A percentile compares a stretch with the other conserved stretches of the same genome.
phyloP scores from a whole-genome alignment of 2,797 vertebrate species.

The Propithecus deckenii region DNA sequence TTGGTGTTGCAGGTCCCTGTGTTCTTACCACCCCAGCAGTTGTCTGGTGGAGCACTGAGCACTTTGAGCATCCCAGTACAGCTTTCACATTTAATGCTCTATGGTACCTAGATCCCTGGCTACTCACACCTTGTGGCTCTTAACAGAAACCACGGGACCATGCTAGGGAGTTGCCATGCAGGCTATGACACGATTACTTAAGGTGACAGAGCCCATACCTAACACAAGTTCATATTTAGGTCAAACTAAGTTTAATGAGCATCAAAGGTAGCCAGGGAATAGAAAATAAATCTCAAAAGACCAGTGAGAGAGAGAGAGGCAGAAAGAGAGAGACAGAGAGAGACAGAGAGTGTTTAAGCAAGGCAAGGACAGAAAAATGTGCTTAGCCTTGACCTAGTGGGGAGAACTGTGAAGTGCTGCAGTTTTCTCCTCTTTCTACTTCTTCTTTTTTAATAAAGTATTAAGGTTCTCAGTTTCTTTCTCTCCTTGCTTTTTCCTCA shows the following conservation, averaged over 20 bases:
- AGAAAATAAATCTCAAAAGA: background rate
- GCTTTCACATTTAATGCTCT: background rate
- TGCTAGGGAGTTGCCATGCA: background rate
- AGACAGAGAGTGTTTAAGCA: background rate
- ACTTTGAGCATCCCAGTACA: background rate
- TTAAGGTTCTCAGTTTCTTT: background rate
- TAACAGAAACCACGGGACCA: background rate
- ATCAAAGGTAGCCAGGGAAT: background rate
- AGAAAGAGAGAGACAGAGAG: no score
- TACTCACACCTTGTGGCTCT: background rate
- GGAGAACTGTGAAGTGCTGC: background rate
- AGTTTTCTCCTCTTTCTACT: background rate
- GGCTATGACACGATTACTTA: background rate
- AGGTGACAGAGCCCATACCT: background rate
- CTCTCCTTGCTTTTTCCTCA: background rate
- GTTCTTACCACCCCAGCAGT: background rate
- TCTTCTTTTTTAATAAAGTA: background rate
- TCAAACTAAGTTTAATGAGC: background rate
- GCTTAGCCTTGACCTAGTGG: background rate
- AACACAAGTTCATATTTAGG: background rate
- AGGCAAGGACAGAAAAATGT: background rate
- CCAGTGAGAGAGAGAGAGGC: no score
- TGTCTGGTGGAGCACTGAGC: background rate
- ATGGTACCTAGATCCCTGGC: background rate
- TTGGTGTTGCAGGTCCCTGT: background rate